phyloP scores from a whole-genome alignment of 2,797 vertebrate species.

The Heteromormyrus szaboi region DNA sequence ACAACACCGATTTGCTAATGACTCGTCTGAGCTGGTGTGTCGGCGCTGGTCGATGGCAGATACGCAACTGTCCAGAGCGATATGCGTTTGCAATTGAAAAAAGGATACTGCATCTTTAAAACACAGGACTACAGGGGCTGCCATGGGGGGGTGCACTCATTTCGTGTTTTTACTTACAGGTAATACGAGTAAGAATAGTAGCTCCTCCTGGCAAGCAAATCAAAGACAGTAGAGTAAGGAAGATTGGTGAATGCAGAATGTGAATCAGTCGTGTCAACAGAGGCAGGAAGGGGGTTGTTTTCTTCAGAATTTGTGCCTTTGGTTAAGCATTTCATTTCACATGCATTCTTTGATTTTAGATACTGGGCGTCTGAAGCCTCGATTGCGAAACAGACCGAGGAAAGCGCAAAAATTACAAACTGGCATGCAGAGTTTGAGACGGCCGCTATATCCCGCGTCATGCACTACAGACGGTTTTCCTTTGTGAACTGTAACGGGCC shows the following conservation, averaged over 20 bases:
- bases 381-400: conserved; percentile 37
- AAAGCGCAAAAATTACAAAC: conserved; percentile 52
- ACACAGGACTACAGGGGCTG: conserved; percentile 60
- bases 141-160: conserved; percentile 54
- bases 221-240: conserved; percentile 97
- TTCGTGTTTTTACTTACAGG: conserved; percentile 92
- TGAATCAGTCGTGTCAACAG: conserved; percentile 87
- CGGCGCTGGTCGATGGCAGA: conserved; percentile 38
- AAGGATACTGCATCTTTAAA: conserved; percentile 99
- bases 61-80: conserved; percentile 55
- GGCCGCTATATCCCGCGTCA: background rate
- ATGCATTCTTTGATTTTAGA: conserved; percentile 60
- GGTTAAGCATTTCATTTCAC: conserved; percentile 62
- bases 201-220: conserved; percentile 99
- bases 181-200: conserved; percentile 99
- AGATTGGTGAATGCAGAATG: conserved; percentile 97
- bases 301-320: conserved; percentile 38
- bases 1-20: conserved; percentile 57
- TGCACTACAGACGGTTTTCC: conserved; percentile 19
- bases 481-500: background rate
- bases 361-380: conserved; percentile 63
- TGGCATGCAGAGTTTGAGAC: conserved; percentile 55
- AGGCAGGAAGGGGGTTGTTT: conserved; percentile 70
- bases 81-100: conserved; percentile 85
- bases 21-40: conserved; percentile 27